These are phyloP conservation scores for Rhinatrema bivittatum DNA, from an alignment of 2,797 vertebrate genomes.

Conservation along the genomic window DNA sequence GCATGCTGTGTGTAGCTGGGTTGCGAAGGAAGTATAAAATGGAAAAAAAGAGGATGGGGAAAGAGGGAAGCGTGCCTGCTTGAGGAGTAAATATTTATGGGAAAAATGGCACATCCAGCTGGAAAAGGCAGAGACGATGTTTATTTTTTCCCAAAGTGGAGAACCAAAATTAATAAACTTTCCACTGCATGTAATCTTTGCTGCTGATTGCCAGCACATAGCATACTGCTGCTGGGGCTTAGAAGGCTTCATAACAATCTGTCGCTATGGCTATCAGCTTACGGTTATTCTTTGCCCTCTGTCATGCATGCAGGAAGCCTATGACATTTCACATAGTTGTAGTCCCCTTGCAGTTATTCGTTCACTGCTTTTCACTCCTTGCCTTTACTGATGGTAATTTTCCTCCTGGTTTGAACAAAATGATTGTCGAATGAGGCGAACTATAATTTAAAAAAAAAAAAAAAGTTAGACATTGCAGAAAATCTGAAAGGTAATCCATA, in stretches of 20 bases:
- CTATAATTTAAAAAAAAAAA: too few relatives aligned
- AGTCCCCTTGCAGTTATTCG: neutral
- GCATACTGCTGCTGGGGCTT: constrained; percentile 10
- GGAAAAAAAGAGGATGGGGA: neutral
- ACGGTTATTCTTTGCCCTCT: neutral
- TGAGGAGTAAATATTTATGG: too few relatives aligned
- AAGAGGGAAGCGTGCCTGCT: fast-evolving
- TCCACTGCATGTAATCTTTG: neutral
- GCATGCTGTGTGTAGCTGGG: too few relatives aligned
- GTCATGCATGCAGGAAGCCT: constrained; percentile 7
- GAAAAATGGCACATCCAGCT: too few relatives aligned
- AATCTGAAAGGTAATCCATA: constrained; percentile 2
- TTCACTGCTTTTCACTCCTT: neutral
- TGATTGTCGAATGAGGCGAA: too few relatives aligned
- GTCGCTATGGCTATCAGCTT: neutral
- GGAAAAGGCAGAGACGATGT: too few relatives aligned
- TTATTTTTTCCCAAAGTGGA: constrained; percentile 6
- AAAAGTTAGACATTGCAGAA: neutral
- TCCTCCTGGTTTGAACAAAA: neutral
- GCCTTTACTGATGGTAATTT: constrained; percentile 2
- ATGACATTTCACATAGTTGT: neutral
- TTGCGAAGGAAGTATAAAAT: too few relatives aligned
- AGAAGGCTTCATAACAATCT: neutral
- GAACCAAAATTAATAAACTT: neutral
- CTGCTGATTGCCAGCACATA: constrained; percentile 4